A percentile compares a stretch with the other conserved stretches of the same genome.
phyloP scores from a whole-genome alignment of 2,113 vertebrate species.

The Martes martes region DNA sequence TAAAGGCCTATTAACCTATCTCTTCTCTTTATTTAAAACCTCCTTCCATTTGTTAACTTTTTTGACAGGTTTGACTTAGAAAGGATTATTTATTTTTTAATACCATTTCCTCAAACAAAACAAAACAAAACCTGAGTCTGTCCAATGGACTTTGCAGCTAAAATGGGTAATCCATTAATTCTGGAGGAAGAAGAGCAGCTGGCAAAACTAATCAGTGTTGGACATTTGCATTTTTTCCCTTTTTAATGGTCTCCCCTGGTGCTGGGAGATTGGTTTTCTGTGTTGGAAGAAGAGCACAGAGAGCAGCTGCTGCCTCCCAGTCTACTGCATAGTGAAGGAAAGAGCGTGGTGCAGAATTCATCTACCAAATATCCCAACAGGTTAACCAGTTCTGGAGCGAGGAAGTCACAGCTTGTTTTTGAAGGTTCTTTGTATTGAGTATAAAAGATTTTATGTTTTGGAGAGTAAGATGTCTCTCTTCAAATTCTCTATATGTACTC shows the following conservation, averaged over 20 bases:
- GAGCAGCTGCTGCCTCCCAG: conserved; percentile 80
- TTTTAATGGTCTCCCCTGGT: conserved; percentile 79
- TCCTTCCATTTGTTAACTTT: not conserved
- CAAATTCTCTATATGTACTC: conserved; percentile 46
- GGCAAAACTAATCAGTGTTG: conserved; percentile 82
- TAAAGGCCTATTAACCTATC: not conserved
- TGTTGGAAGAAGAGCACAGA: conserved; percentile 78
- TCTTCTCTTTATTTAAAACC: not conserved
- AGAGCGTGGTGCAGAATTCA: conserved; percentile 86
- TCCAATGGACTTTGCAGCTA: conserved; percentile 70
- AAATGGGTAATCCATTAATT: conserved; percentile 76
- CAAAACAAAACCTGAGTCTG: not conserved
- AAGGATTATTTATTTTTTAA: conserved; percentile 32
- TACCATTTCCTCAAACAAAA: conserved; percentile 25
- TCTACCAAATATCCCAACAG: conserved; percentile 86
- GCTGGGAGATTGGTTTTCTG: conserved; percentile 79
- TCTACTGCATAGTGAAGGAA: conserved; percentile 73
- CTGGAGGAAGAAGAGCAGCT: conserved; percentile 82
- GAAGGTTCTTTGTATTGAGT: conserved; percentile 69
- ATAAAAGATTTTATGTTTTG: conserved; percentile 79
- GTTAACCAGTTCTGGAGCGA: conserved; percentile 84
- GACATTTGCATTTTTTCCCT: conserved; percentile 83
- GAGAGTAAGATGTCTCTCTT: conserved; percentile 74
- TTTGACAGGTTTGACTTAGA: not conserved
- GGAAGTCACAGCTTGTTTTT: conserved; percentile 83